A percentile compares a stretch with the other conserved stretches of the same genome.
Conservation (phyloP, 2,888 invertebrate genomes). For the Lepidochrysops patricia region DNA sequence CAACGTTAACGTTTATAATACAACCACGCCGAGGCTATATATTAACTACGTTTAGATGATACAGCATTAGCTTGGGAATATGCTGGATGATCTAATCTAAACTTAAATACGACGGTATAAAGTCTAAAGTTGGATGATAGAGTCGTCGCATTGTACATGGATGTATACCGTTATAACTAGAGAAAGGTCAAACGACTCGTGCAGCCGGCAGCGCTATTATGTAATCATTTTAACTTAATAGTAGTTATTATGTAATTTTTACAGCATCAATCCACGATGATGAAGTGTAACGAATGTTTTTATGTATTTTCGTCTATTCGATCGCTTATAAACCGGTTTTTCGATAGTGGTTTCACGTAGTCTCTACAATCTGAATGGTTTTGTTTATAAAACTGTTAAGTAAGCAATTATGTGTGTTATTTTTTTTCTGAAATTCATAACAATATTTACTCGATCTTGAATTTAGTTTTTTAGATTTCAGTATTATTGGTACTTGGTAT, state of each 20-base stretch:
- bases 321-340: neutral
- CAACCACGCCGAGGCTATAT: neutral
- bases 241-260: constrained; percentile 15
- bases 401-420: no score
- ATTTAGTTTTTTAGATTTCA: no score
- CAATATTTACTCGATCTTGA: no score
- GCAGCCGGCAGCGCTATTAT: constrained; percentile 16
- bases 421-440: no score
- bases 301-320: neutral
- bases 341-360: no score
- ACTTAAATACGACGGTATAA: neutral
- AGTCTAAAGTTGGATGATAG: neutral
- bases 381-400: no score
- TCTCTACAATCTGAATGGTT: no score
- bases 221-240: constrained; percentile 16
- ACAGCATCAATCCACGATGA: constrained; percentile 5
- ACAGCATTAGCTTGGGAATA: neutral
- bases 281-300: neutral
- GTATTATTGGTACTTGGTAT: no score
- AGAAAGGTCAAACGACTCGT: constrained; percentile 21
- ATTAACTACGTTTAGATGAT: constrained; percentile 10
- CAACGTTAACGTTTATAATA: constrained; percentile 8
- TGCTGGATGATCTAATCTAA: neutral
- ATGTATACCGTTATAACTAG: constrained; percentile 13
- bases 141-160: constrained; percentile 6